These are phyloP conservation scores for Anguilla pacifica DNA, from an alignment of 2,797 vertebrate genomes.

Conservation along the genomic window DNA sequence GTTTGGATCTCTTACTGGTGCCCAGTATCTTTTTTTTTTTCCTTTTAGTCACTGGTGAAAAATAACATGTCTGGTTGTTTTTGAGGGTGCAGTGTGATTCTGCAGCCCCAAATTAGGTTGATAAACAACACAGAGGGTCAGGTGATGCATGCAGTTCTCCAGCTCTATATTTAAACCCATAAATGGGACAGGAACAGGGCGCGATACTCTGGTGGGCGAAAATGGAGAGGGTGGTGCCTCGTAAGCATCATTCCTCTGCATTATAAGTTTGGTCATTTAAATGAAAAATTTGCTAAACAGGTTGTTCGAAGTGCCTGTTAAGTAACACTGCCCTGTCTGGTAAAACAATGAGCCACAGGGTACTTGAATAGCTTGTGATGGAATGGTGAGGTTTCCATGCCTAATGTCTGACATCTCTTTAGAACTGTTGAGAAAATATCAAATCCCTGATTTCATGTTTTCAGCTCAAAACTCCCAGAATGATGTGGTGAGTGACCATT, in stretches of 20 bases:
- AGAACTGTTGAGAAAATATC: neutral
- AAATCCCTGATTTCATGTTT: neutral
- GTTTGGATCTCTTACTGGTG: constrained; percentile 50
- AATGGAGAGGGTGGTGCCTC: neutral
- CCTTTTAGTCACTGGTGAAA: neutral
- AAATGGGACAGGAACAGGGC: constrained; percentile 46
- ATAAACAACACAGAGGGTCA: constrained; percentile 36
- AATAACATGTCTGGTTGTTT: constrained; percentile 23
- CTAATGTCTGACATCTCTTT: neutral
- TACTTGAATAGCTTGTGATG: neutral
- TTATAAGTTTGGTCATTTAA: neutral
- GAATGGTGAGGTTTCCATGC: neutral
- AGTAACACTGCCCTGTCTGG: neutral
- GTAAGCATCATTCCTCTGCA: neutral
- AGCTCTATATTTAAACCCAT: constrained; percentile 44
- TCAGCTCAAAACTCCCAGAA: neutral
- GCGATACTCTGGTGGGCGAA: neutral
- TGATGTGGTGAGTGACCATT: neutral
- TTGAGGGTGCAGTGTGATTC: constrained; percentile 32
- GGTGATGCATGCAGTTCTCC: constrained; percentile 46
- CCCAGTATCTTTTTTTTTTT: neutral
- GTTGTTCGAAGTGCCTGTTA: constrained; percentile 2
- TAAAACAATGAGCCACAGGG: neutral
- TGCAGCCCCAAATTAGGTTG: constrained; percentile 43
- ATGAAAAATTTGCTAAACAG: neutral